Base-by-base conservation (phyloP, 1,140 invertebrate species). In the Drosophila mayri region DNA sequence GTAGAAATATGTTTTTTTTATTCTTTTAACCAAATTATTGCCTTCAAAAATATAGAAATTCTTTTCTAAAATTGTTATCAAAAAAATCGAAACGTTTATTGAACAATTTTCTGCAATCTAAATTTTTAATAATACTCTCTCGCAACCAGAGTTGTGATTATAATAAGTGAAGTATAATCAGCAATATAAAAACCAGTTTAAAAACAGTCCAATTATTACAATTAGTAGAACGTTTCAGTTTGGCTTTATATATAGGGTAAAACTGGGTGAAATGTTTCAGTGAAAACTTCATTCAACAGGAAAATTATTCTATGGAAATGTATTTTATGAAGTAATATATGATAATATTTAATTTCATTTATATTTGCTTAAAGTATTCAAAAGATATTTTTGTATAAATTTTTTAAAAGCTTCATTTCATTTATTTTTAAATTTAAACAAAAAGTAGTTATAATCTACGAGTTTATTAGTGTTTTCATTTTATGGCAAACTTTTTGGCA, bases 91-190 rank as follows among this genome's bases (percentile, higher is more conserved):
- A 54, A 37, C 50, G 32, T 54, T 54, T 54, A 54, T 52, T 10
- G 8, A 18, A 20, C 30, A 4, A 22, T 54, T 54, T 54, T 37
- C 14, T 16, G 32, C 32, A 54, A 16, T 37, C 18, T 0, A 37
- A 16, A 37, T 37, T 0, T 16, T 16, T 54, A 22, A 54, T 37
- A 6, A 37, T 54, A 37, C 4, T 32, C 12, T 54, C 20, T 54
- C 20, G 50, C 32, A 54, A 37, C 50, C 20, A 10, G 12, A 54
- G 32, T 22, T 22, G 20, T 54, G 6, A 54, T 37, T 54, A 54
- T 54, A 37, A 16, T 37, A 54, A 37, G 18, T 6, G 32, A 37
- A 37, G 50, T 37, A 54, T 37, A 54, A 54, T 54, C 32, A 37
- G 20, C 4, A 10, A 22, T 22, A 37, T 1, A 54, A 54, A 54